phyloP scores from a whole-genome alignment of 2,888 invertebrate species.

The Schizaphis graminum region DNA sequence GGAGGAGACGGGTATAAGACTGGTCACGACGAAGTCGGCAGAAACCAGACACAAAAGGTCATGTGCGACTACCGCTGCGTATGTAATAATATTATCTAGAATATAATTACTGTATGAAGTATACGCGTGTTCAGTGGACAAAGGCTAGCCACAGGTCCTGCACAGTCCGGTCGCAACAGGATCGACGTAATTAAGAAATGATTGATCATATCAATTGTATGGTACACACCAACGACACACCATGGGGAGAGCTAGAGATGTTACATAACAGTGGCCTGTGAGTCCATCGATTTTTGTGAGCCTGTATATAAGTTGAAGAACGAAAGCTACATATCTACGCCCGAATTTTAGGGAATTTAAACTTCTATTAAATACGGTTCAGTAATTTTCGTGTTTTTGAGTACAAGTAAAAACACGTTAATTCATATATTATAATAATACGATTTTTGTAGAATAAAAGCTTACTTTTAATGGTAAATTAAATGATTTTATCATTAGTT shows the following conservation, averaged over 20 bases:
- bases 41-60: conserved; percentile 43
- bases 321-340: too few species aligned
- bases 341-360: too few species aligned
- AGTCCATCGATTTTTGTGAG: too few species aligned
- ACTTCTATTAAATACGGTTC: too few species aligned
- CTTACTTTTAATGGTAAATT: neutral
- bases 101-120: neutral
- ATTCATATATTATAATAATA: too few species aligned
- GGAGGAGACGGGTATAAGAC: neutral
- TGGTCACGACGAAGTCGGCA: conserved; percentile 32
- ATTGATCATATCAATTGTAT: neutral
- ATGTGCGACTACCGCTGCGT: neutral
- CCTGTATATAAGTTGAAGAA: too few species aligned
- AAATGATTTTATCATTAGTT: neutral
- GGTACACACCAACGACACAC: neutral
- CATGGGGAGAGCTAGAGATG: neutral
- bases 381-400: too few species aligned
- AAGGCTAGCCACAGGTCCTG: neutral
- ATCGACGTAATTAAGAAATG: neutral
- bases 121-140: neutral
- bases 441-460: too few species aligned
- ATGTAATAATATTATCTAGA: neutral
- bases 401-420: too few species aligned
- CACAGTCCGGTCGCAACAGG: neutral
- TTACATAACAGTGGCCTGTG: too few species aligned